Percentiles rank a stretch among this genome's conserved stretches.
Conservation (phyloP, 2,113 vertebrate genomes). For the Machaerirhynchus nigripectus region DNA sequence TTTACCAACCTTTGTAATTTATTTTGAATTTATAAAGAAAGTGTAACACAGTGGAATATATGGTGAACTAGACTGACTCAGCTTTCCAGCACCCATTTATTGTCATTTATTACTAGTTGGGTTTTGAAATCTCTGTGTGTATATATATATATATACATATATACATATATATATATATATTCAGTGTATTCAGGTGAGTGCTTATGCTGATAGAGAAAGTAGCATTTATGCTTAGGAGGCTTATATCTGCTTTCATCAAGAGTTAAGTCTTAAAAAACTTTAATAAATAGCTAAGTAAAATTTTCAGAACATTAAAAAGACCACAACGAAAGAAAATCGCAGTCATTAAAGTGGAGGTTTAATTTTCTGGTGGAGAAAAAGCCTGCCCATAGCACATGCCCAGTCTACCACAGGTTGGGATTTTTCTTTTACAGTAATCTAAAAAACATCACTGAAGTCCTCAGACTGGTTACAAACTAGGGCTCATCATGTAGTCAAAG, state of each 20-base stretch:
- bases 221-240: neutral
- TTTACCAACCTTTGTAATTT: neutral
- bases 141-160: too few relatives aligned
- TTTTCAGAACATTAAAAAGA: neutral
- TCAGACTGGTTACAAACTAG: neutral
- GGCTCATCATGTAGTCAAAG: neutral
- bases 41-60: neutral
- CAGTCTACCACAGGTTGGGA: neutral
- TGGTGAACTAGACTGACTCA: neutral
- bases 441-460: neutral
- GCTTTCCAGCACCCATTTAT: neutral
- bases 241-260: neutral
- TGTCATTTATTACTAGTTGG: neutral
- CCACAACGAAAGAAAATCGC: constrained; percentile 20
- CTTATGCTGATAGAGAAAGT: neutral
- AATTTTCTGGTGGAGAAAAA: neutral
- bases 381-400: neutral
- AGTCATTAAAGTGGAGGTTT: neutral
- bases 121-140: neutral
- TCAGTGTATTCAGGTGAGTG: neutral
- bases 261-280: neutral
- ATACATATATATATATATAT: too few relatives aligned
- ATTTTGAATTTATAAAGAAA: neutral
- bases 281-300: neutral
- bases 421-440: neutral